phyloP scores from a whole-genome alignment of 2,113 vertebrate species.

The Pedionomus torquatus region DNA sequence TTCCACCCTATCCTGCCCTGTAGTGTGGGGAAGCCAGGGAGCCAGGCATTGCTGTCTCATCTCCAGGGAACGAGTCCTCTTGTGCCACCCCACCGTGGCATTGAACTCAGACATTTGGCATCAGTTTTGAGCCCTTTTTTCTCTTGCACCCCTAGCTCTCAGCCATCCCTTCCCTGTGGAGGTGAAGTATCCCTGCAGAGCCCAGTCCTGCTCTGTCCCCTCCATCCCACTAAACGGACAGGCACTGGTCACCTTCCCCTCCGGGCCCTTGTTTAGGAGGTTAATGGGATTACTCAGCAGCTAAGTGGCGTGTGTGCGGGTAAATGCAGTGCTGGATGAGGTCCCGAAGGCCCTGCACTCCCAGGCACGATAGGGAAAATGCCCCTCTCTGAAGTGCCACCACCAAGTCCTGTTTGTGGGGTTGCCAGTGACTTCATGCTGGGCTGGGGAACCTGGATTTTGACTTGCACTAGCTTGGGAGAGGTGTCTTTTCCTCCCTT shows the following conservation, averaged over 20 bases:
- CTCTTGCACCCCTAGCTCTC: no score
- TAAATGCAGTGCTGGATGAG: neutral
- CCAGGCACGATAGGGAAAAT: neutral
- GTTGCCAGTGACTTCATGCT: rapidly evolving
- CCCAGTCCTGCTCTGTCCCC: neutral
- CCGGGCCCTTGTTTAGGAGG: neutral
- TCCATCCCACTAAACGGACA: neutral
- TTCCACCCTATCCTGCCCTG: neutral
- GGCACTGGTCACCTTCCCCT: neutral
- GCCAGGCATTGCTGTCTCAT: no score
- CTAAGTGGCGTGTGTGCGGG: neutral
- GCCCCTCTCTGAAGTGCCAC: neutral
- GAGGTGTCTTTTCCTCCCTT: neutral
- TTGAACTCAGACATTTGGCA: rapidly evolving
- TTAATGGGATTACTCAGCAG: neutral
- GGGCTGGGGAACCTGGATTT: neutral
- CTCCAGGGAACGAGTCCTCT: neutral
- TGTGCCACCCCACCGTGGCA: rapidly evolving
- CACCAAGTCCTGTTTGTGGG: neutral
- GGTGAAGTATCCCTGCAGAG: neutral
- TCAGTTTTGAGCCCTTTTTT: neutral
- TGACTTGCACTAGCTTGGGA: neutral
- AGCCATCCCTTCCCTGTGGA: rapidly evolving
- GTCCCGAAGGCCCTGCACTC: neutral
- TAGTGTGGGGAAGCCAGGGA: rapidly evolving